Percentiles rank a stretch among this genome's conserved stretches.
Evolutionary conservation across 2,113 vertebrate genomes (phyloP).

Genomic region (Mobula hypostoma): DNA sequence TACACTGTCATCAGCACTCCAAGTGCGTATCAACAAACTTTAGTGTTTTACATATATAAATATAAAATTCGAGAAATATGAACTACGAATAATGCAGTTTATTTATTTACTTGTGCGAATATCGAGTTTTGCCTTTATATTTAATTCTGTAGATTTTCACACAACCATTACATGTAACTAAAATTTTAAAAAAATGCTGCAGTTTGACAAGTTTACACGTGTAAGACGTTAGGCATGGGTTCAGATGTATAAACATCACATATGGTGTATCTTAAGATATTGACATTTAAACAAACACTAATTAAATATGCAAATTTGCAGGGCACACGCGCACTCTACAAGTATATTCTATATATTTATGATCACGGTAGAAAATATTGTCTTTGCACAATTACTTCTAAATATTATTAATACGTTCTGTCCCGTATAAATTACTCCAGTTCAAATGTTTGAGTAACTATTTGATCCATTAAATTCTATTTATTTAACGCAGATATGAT

Average conservation of each 20-base stretch:
- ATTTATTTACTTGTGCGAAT: neutral
- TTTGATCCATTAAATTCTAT: conserved; percentile 4
- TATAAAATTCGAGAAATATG: neutral
- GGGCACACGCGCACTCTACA: neutral
- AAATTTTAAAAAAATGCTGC: neutral
- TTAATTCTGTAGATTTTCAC: conserved; percentile 7
- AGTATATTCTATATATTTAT: neutral
- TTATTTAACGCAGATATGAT: neutral
- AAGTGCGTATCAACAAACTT: neutral
- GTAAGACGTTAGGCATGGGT: too few species aligned
- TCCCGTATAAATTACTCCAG: neutral
- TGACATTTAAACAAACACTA: neutral
- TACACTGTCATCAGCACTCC: neutral
- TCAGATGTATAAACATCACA: neutral
- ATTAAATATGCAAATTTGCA: neutral
- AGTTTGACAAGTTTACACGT: too few species aligned
- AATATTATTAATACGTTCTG: neutral
- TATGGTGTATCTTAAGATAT: neutral
- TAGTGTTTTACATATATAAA: too few species aligned
- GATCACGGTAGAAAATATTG: too few species aligned
- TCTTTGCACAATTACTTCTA: too few species aligned
- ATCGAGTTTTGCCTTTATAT: neutral
- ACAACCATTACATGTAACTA: neutral
- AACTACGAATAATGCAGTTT: neutral
- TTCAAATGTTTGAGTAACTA: neutral